Base-by-base conservation (phyloP, 2,113 vertebrate species). In the western clawed frog (Xenopus tropicalis) region DNA sequence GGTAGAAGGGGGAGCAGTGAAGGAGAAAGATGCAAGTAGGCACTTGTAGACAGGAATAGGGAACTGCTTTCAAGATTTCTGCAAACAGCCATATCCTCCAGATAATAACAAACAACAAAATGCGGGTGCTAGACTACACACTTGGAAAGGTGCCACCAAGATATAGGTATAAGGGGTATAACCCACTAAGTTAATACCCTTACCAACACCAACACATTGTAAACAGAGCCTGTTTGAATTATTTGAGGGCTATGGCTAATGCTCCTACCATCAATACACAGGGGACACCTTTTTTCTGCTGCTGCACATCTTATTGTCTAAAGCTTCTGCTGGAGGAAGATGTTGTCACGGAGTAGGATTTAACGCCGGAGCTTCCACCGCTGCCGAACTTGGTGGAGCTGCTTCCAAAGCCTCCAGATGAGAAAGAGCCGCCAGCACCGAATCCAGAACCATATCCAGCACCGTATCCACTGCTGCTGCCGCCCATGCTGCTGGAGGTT, bases 321-420 rank as follows among this genome's bases (percentile, higher is more conserved):
- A 14, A 3, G 65, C 64, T 68, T 46, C 66, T 61, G 65, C 72
- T 68, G 65, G 65, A 68, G 16, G 72, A 75, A 66, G 62, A 21
- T 17, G 72, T 74, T 59, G 72, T 51, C 72, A 75, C 19, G 5
- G 72, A 61, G 57, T 75, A 75, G 20, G 57, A 42, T 46, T 74
- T 74, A n/a, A 62, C 44, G 11, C n/a, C 65, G 20, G 56, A 37
- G 23, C 65, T 67, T 10, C 70, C 71, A 59, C 72, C 72, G 9
- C 72, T 69, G 72, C 65, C 25, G 46, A 37, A 75, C 44, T 69
- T 75, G 14, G 61, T 1, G 21, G 72, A 68, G 65, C 72, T 61
- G 24, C 19, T 23, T 6, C 72, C 72, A 6, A 29, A 67, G 4
- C 72, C 72, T 43, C 37, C 29, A 65, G 29, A n/a, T 43, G 37